Conservation (phyloP, 2,888 invertebrate genomes). For the Colostygia pectinataria region DNA sequence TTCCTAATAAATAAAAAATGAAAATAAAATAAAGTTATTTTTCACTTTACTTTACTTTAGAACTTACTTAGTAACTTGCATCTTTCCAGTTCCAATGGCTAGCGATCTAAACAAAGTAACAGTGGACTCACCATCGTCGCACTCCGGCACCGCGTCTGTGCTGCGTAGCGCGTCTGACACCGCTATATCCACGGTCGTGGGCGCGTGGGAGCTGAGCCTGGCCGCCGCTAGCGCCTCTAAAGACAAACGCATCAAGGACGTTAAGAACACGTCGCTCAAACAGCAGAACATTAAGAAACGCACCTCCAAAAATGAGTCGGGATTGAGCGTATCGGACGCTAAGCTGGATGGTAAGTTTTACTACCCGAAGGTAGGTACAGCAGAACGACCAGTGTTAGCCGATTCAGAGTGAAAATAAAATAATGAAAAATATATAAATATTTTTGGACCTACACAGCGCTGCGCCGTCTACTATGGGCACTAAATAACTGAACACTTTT, state of each 20-base stretch:
- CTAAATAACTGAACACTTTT: too few relatives aligned
- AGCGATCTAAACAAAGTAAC: constrained; percentile 56
- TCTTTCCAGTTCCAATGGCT: constrained; percentile 54
- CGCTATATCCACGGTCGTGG: constrained; percentile 91
- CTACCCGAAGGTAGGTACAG: too few relatives aligned
- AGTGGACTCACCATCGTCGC: constrained; percentile 36
- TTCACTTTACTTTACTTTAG: too few relatives aligned
- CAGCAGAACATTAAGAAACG: constrained; percentile 68
- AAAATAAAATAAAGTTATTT: too few relatives aligned
- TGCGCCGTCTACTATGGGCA: too few relatives aligned
- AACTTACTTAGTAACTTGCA: too few relatives aligned
- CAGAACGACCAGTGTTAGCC: too few relatives aligned
- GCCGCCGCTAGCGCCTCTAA: constrained; percentile 94
- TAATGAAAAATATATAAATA: too few relatives aligned
- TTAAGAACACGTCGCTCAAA: constrained; percentile 85
- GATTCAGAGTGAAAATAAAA: too few relatives aligned
- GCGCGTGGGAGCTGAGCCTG: constrained; percentile 91
- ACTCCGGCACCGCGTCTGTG: constrained; percentile 81
- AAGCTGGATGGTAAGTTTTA: constrained; percentile 31
- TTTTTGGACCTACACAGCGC: too few relatives aligned
- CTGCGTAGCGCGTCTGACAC: constrained; percentile 87
- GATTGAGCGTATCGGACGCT: constrained; percentile 62
- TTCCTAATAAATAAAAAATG: too few relatives aligned
- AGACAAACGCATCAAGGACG: constrained; percentile 93
- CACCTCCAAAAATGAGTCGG: constrained; percentile 57